These are phyloP conservation scores for Amblyopsis rosae DNA, from an alignment of 2,113 vertebrate genomes.

Conservation along the genomic window DNA sequence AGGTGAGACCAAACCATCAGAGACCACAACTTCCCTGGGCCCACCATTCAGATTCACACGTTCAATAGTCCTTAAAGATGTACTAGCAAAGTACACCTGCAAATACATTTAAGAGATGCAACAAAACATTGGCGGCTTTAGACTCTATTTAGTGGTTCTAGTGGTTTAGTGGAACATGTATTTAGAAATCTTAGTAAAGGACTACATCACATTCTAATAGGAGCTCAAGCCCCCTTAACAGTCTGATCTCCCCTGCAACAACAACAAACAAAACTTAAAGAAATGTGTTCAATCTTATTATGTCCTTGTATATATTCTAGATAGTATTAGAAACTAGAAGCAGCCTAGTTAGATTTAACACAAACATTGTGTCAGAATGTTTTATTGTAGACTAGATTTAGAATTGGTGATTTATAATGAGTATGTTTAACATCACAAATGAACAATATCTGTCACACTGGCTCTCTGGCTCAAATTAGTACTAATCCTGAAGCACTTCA, in stretches of 20 bases:
- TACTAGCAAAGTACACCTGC: constrained; percentile 89
- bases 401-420: neutral
- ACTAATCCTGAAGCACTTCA: neutral
- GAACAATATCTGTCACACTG: constrained; percentile 23
- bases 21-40: constrained; percentile 77
- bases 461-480: neutral
- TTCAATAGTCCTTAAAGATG: constrained; percentile 82
- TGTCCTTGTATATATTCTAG: neutral
- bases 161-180: too few species aligned
- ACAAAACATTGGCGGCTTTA: neutral
- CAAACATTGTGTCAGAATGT: neutral
- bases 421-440: neutral
- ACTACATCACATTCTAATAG: too few species aligned
- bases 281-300: neutral
- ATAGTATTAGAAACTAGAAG: neutral
- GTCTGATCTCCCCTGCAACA: too few species aligned
- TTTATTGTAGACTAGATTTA: neutral
- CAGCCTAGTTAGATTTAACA: neutral
- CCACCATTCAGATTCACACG: constrained; percentile 82
- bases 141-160: too few species aligned
- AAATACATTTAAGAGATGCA: neutral
- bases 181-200: too few species aligned
- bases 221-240: too few species aligned
- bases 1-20: constrained; percentile 70
- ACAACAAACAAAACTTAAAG: neutral